These are phyloP conservation scores for Corvus moneduloides DNA, from an alignment of 2,113 vertebrate species.

Conservation along the genomic window DNA sequence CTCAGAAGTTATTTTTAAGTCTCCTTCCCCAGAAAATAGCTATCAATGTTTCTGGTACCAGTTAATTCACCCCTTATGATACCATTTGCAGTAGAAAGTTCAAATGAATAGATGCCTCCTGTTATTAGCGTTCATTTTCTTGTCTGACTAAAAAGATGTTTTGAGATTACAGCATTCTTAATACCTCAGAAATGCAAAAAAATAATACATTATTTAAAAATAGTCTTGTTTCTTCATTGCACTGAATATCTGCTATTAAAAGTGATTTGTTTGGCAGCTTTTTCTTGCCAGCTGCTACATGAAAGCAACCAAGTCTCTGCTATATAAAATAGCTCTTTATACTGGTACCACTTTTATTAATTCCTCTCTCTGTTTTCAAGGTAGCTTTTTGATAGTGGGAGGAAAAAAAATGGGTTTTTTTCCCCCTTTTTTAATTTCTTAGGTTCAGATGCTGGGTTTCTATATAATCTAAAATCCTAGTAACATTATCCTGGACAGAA, in stretches of 20 bases:
- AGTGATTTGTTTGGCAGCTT: slow-evolving; percentile 17
- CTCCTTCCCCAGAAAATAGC: neutral
- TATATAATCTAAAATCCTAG: neutral
- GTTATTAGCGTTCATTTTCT: slow-evolving; percentile 28
- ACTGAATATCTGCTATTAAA: neutral
- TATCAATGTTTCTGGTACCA: neutral
- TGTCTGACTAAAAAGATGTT: slow-evolving; percentile 34
- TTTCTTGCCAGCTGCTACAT: slow-evolving; percentile 10
- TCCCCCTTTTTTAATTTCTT: neutral
- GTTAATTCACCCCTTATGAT: neutral
- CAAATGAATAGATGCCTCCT: neutral
- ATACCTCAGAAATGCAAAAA: slow-evolving; percentile 8
- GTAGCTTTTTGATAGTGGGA: neutral
- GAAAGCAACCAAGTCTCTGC: neutral
- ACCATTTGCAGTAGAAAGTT: neutral
- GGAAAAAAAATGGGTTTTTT: neutral
- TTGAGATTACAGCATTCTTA: slow-evolving; percentile 4
- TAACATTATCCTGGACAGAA: neutral
- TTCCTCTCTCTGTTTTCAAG: neutral
- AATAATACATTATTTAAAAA: slow-evolving; percentile 15
- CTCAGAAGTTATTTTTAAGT: neutral
- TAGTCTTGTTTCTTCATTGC: neutral
- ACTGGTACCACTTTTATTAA: neutral
- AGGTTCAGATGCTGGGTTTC: neutral
- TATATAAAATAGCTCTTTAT: neutral